These are phyloP conservation scores for Thecophora atra DNA, from an alignment of 2,888 invertebrate genomes.

Conservation along the genomic window DNA sequence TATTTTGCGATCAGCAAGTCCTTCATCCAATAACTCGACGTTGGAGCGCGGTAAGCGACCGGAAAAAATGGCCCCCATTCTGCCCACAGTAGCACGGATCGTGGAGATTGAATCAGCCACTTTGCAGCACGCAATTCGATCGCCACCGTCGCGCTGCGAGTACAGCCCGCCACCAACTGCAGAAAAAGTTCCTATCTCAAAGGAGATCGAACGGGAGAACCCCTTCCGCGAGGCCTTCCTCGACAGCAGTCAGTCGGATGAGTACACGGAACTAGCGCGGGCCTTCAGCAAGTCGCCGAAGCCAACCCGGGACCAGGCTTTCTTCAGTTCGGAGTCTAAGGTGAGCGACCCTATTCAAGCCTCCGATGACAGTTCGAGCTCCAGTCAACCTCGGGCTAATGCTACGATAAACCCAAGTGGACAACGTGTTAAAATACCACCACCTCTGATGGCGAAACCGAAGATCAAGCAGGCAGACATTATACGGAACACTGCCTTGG, in stretches of 20 bases:
- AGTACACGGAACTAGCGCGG: constrained; percentile 62
- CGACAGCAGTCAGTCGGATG: constrained; percentile 50
- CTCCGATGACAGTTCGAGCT: constrained; percentile 27
- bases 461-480: constrained; percentile 62
- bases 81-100: constrained; percentile 62
- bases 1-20: constrained; percentile 63
- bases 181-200: constrained; percentile 46
- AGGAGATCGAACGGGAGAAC: constrained; percentile 64
- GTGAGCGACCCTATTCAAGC: constrained; percentile 59
- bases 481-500: constrained; percentile 61
- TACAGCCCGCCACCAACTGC: constrained; percentile 47
- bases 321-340: constrained; percentile 55
- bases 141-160: constrained; percentile 39
- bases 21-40: constrained; percentile 58
- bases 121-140: constrained; percentile 52
- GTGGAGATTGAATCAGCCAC: constrained; percentile 61
- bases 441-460: constrained; percentile 60
- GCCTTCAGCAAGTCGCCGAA: constrained; percentile 57
- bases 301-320: constrained; percentile 54
- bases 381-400: constrained; percentile 52
- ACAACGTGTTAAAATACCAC: constrained; percentile 50
- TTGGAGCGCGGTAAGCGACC: constrained; percentile 53
- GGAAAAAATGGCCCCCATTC: constrained; percentile 54
- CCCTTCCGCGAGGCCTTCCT: constrained; percentile 63
- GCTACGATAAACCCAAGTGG: constrained; percentile 55